These are phyloP conservation scores for Ariopsis seemanni DNA, from an alignment of 2,113 vertebrate species.

Conservation along the genomic window DNA sequence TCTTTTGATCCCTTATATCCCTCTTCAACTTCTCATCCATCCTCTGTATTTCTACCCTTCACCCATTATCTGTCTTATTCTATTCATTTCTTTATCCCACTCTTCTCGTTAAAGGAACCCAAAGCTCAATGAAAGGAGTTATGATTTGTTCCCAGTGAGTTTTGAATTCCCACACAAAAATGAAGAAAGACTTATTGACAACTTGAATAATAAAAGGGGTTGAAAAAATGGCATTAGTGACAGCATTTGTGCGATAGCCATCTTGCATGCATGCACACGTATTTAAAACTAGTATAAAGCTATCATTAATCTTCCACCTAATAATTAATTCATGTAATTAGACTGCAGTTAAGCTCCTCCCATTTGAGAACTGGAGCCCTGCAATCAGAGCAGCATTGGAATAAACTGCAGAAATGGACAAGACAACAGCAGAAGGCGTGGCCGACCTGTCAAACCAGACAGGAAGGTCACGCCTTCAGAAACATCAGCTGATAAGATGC, in stretches of 20 bases:
- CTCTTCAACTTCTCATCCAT: neutral
- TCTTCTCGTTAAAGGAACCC: neutral
- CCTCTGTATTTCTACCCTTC: neutral
- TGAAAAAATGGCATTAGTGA: neutral
- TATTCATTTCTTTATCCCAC: neutral
- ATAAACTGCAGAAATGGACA: neutral
- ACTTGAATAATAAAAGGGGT: neutral
- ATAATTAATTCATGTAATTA: neutral
- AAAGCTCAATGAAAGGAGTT: neutral
- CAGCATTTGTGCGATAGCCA: neutral
- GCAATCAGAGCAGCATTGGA: neutral
- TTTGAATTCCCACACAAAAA: neutral
- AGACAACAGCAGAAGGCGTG: no score
- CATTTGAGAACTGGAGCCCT: neutral
- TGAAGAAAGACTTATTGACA: neutral
- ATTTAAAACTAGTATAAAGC: neutral
- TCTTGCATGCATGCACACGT: neutral
- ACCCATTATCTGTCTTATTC: neutral
- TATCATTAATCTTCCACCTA: neutral
- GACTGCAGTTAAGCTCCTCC: neutral
- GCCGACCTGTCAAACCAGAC: no score
- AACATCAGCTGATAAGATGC: no score
- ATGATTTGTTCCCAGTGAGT: conserved; percentile 12
- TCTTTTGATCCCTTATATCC: neutral
- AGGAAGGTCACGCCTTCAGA: no score